Base-by-base conservation (phyloP, 1,140 invertebrate species). In the Phthorimaea operculella region DNA sequence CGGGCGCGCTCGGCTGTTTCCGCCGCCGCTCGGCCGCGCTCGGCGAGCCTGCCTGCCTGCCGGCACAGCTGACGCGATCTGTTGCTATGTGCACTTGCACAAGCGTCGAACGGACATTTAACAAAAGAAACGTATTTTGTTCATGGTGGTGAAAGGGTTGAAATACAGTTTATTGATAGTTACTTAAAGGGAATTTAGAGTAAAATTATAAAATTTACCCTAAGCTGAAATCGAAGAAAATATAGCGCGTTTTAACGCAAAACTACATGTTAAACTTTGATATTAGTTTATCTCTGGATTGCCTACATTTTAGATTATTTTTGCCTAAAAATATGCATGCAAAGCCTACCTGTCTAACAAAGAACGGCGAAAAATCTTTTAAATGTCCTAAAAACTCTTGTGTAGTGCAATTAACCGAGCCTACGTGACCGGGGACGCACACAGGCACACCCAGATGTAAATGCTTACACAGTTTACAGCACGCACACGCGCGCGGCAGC, bases 371-470 rank as follows among this genome's bases (percentile, higher is more conserved):
- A 52, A 36, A 57, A 55, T 48, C 48, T 50, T 50, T 1, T 36
- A 62, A 66, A 62, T 60, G 79, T 78, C 79, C 72, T 61, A 50
- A 69, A 70, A 60, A 63, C 72, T 69, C 72, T 10, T 57, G 54
- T 67, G 75, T 58, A 52, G 45, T 53, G 51, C 54, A 59, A 58
- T 61, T 67, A 67, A 63, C 64, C 66, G 74, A 76, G 80, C 80
- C 79, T 83, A 82, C 80, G 79, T 83, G 80, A 83, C 78, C 76
- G 72, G 72, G 64, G 58, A 65, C 74, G 56, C 72, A 79, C 74
- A 77, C 68, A 65, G 16, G 9, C 52, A 28, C 62, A 55, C 9
- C 15, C 21, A n/a, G 16, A 4, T 18, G 45, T 18, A 28, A 28
- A 15, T 11, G 39, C 39, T 14, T 11, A 42, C 39, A 42, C 14